Evolutionary conservation across 2,888 invertebrate genomes (phyloP).

Genomic region (Oxycera nigricornis): DNA sequence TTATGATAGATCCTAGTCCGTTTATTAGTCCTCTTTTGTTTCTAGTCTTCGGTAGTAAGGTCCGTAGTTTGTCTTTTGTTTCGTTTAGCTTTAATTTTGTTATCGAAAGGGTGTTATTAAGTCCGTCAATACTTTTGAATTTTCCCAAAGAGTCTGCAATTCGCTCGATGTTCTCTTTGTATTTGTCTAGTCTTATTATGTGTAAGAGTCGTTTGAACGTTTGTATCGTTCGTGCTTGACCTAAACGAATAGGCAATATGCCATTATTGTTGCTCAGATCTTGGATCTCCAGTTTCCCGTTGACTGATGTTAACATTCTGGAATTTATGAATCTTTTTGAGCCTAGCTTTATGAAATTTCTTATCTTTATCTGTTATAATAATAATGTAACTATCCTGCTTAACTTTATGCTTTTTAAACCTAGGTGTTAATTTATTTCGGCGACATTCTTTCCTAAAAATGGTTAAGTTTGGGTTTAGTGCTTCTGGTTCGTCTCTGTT

Average conservation of each 20-base stretch:
- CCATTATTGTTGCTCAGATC: not conserved
- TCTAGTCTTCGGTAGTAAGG: not conserved
- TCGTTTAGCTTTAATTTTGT: constrained; percentile 15
- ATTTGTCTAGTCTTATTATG: not conserved
- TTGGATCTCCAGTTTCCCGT: not conserved
- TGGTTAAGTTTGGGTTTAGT: no score
- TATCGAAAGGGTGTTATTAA: not conserved
- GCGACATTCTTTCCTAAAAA: constrained; percentile 11
- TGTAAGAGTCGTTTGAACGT: not conserved
- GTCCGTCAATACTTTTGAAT: not conserved
- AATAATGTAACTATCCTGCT: not conserved
- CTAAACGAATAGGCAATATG: not conserved
- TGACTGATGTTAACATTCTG: not conserved
- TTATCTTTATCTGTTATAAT: not conserved
- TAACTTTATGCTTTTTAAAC: not conserved
- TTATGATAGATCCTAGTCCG: constrained; percentile 28
- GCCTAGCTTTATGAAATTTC: not conserved
- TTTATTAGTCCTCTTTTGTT: constrained; percentile 33
- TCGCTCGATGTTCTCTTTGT: not conserved
- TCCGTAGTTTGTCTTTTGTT: not conserved
- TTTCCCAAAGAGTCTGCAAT: not conserved
- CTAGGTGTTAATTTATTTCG: not conserved
- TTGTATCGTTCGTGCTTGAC: not conserved
- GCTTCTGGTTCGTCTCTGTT: not conserved
- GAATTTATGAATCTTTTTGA: constrained; percentile 13